phyloP scores from a whole-genome alignment of 2,888 invertebrate genomes.

The Catotricha subobsoleta region DNA sequence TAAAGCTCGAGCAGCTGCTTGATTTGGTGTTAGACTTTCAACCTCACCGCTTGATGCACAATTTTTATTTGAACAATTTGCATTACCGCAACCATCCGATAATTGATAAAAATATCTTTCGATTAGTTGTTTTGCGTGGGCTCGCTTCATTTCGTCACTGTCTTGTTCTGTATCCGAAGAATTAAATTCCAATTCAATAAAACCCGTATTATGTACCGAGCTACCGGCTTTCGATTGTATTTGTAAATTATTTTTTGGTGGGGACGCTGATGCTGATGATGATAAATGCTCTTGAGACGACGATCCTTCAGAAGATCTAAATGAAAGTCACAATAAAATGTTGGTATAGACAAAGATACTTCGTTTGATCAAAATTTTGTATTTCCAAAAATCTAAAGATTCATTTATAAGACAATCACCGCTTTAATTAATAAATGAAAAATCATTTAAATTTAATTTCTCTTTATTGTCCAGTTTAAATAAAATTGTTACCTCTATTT shows the following conservation, averaged over 20 bases:
- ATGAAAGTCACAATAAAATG: no score
- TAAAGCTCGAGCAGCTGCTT: constrained; percentile 79
- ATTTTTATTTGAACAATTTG: constrained; percentile 65
- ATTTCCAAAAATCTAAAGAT: background rate
- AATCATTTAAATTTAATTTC: background rate
- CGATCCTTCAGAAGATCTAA: constrained; percentile 4
- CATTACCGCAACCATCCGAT: constrained; percentile 80
- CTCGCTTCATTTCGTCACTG: constrained; percentile 52
- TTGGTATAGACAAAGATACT: background rate
- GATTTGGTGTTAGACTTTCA: constrained; percentile 58
- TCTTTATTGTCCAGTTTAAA: no score
- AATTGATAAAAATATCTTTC: constrained; percentile 87
- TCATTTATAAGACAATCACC: background rate
- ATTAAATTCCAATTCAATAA: background rate
- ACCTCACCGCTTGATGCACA: constrained; percentile 85
- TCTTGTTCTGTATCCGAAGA: constrained; percentile 15
- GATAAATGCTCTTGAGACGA: background rate
- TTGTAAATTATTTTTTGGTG: background rate
- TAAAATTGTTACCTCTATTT: no score
- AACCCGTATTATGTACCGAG: background rate
- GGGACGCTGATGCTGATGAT: background rate
- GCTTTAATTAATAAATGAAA: background rate
- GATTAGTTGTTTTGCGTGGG: constrained; percentile 67
- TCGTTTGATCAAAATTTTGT: background rate
- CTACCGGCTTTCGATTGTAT: background rate